phyloP scores from a whole-genome alignment of 2,888 invertebrate species.

The Megastigmus dorsalis region DNA sequence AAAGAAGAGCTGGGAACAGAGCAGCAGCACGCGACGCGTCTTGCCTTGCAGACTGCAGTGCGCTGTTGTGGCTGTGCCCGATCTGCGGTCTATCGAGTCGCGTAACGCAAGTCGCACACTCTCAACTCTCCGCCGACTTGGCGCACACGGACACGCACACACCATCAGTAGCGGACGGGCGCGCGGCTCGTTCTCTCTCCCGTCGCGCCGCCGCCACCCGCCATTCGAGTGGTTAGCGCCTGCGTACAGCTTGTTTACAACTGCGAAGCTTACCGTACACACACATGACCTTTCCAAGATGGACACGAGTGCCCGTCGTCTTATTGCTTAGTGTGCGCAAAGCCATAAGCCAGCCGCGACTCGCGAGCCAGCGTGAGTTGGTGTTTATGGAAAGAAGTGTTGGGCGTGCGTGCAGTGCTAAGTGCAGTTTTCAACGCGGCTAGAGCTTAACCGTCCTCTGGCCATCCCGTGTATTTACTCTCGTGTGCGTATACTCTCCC shows the following conservation, averaged over 20 bases:
- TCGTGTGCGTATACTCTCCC: too few relatives aligned
- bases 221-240: slow-evolving; percentile 68
- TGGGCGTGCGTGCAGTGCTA: too few relatives aligned
- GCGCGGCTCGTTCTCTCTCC: background rate
- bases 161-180: background rate
- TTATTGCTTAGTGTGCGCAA: slow-evolving; percentile 53
- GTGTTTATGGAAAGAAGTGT: too few relatives aligned
- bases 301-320: slow-evolving; percentile 68
- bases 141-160: too few relatives aligned
- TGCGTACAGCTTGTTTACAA: slow-evolving; percentile 74
- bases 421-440: too few relatives aligned
- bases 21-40: background rate
- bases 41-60: too few relatives aligned
- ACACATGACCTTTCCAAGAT: slow-evolving; percentile 75
- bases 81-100: slow-evolving; percentile 15
- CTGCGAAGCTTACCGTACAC: slow-evolving; percentile 70
- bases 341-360: background rate
- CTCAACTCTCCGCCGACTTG: too few relatives aligned
- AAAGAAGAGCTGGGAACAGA: too few relatives aligned
- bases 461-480: too few relatives aligned
- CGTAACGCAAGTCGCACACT: background rate
- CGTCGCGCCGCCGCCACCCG: slow-evolving; percentile 19
- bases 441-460: background rate
- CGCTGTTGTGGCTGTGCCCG: background rate
- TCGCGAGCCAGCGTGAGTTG: background rate